These are phyloP conservation scores for Motacilla tschutschensis DNA, from an alignment of 2,113 vertebrate species.

Conservation along the genomic window DNA sequence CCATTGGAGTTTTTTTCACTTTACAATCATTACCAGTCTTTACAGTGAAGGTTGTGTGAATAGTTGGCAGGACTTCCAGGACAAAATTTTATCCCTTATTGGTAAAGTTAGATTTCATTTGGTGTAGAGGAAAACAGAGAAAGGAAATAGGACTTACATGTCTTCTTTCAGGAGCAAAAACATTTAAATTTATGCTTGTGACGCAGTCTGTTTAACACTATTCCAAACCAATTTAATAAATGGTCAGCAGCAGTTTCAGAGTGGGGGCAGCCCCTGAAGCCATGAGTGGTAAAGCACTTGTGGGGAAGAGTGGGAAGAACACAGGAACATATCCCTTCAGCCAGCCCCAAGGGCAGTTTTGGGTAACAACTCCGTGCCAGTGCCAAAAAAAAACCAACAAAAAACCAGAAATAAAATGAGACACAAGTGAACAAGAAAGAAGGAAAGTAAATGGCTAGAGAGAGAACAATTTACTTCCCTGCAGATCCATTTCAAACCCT, in stretches of 20 bases:
- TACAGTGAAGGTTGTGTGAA: not conserved
- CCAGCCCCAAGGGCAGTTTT: not conserved
- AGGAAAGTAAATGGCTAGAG: not conserved
- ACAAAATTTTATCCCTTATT: not conserved
- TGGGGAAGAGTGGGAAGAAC: not conserved
- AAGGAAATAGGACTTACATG: not conserved
- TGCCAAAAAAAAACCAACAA: not conserved
- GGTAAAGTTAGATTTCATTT: not conserved
- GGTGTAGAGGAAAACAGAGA: not conserved
- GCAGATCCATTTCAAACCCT: not conserved
- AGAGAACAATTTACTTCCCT: not conserved
- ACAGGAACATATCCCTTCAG: rapidly evolving
- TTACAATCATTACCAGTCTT: rapidly evolving
- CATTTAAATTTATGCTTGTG: not conserved
- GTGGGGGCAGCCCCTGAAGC: rapidly evolving
- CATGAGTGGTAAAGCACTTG: not conserved
- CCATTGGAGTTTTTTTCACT: not conserved
- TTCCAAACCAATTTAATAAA: not conserved
- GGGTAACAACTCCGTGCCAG: not conserved
- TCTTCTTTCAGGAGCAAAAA: not conserved
- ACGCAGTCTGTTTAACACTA: not conserved
- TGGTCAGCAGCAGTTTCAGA: not conserved
- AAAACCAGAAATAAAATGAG: not conserved
- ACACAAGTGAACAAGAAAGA: not conserved
- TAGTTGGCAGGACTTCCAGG: not conserved